Percentiles rank a stretch among this genome's conserved stretches.
phyloP scores from a whole-genome alignment of 1,140 invertebrate genomes.

The Proales similis region DNA sequence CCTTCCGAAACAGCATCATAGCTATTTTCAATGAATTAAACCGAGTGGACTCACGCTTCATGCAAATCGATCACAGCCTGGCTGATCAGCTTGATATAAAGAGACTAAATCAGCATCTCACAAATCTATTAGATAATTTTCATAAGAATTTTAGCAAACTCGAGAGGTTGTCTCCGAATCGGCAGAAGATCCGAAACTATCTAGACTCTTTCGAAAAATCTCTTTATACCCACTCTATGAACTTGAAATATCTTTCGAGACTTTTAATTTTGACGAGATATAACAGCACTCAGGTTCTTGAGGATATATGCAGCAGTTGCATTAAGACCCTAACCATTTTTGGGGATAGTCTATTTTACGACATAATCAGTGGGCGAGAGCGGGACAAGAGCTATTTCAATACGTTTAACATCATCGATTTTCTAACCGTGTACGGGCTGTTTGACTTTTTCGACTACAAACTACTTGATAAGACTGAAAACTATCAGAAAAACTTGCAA shows the following conservation, averaged over 20 bases:
- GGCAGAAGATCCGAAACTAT: background rate
- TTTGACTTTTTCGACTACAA: conserved; percentile 26
- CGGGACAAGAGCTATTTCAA: conserved; percentile 4
- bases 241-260: conserved; percentile 3
- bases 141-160: conserved; percentile 19
- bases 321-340: no score
- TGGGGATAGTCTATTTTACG: conserved; percentile 20
- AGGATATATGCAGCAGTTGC: background rate
- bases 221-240: background rate
- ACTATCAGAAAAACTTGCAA: background rate
- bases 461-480: background rate
- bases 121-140: conserved; percentile 5
- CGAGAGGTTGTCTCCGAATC: background rate
- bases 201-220: background rate
- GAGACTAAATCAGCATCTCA: background rate
- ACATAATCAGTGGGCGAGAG: background rate
- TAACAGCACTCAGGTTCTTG: conserved; percentile 1
- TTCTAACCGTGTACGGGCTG: conserved; percentile 6
- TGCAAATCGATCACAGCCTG: conserved; percentile 3
- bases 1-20: background rate
- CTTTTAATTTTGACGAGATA: background rate
- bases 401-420: conserved; percentile 6
- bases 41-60: background rate
- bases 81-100: no score
- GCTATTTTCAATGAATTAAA: background rate